Base-by-base conservation (phyloP, 2,113 vertebrate species). In the Campylomormyrus numenius region DNA sequence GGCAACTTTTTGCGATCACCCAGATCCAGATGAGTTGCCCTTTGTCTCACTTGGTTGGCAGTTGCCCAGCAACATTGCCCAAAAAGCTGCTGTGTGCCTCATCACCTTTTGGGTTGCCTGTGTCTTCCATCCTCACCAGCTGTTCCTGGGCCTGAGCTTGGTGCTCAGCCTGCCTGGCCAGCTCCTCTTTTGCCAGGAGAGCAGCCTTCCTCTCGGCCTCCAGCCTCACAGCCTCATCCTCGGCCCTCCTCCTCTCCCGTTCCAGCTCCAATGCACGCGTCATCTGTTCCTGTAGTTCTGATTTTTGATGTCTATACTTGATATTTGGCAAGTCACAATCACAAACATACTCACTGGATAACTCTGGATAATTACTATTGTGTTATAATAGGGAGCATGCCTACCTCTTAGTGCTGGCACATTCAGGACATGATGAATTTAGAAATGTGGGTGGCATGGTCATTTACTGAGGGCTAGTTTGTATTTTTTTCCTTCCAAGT, bases 121-220 rank as follows among this genome's bases (percentile, higher is more conserved):
- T 15, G 24, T 35, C 48, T 31, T 52, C 53, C 21, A 84, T 27
- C 88, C 97, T 94, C 95, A 99, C 98, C 98, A 99, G 96, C 94
- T 98, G 97, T 92, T 99, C 98, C 95, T 98, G 98, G 95, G 94
- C 98, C 96, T 97, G 98, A 8, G 97, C 95, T 94, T 99, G 98
- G 93, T 98, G 97, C 91, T 95, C 95, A 0, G 97, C 96, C 93
- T 99, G 97, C 89, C 94, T 96, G 93, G 97, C 97, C 95, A 99
- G 95, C 93, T 99, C 98, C 89, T 99, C 98, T 93, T 99, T 99
- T 93, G 98, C 98, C n/a, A 96, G 96, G 66, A 99, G 95, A 70
- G 97, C 98, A 45, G 96, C 97, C 94, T 98, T 93, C 24, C 98
- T 97, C 91, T 99, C 98, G 0, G 96, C 94, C 94, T 99, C 98